phyloP scores from a whole-genome alignment of 1,140 invertebrate species.

The Sarcophaga peregrina region DNA sequence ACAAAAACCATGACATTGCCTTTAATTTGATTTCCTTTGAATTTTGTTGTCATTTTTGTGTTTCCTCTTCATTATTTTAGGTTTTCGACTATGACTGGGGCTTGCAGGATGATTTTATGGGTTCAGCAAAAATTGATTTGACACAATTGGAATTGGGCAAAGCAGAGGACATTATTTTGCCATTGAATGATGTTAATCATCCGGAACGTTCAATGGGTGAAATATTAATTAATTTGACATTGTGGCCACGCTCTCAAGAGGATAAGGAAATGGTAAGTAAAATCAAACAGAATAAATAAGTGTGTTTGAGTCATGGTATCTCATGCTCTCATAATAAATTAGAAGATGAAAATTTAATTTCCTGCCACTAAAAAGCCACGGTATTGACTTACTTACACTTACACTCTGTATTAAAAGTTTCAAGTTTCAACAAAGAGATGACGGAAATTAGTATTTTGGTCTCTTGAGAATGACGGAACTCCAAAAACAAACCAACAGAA shows the following conservation, averaged over 20 bases:
- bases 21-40: not conserved
- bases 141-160: slow-evolving; percentile 86
- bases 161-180: slow-evolving; percentile 79
- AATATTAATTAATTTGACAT: slow-evolving; percentile 81
- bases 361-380: not conserved
- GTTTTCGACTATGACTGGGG: slow-evolving; percentile 99
- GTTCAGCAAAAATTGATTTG: slow-evolving; percentile 86
- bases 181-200: slow-evolving; percentile 76
- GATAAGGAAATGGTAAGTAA: slow-evolving; percentile 90
- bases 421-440: too few species aligned
- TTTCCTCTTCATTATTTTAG: slow-evolving; percentile 63
- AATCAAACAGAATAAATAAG: not conserved
- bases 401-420: too few species aligned
- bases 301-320: not conserved
- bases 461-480: too few species aligned
- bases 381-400: too few species aligned
- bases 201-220: slow-evolving; percentile 79
- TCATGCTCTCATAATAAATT: not conserved
- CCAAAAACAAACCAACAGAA: too few species aligned
- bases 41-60: not conserved
- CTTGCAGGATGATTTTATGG: slow-evolving; percentile 98
- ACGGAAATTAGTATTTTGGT: too few species aligned
- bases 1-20: not conserved
- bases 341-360: not conserved
- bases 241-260: slow-evolving; percentile 90